A percentile compares a stretch with the other conserved stretches of the same genome.
Conservation (phyloP, 2,113 vertebrate species). For the human (Homo sapiens) region GRCh38 chr6:116380001-116380500, state of each 20-base stretch:
- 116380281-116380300: constrained; percentile 25
- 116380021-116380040: constrained; percentile 46
- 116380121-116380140: constrained; percentile 63
- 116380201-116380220: constrained; percentile 52
- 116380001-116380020: constrained; percentile 40
- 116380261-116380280: background rate
- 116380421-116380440: background rate
- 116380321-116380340: constrained; percentile 31
- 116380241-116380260: constrained; percentile 28
- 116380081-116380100: constrained; percentile 61
- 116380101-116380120: constrained; percentile 60
- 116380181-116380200: background rate
- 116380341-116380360: background rate
- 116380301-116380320: background rate
- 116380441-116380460: background rate
- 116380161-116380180: constrained; percentile 39
- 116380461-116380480: background rate
- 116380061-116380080: constrained; percentile 54
- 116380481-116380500: background rate
- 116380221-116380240: constrained; percentile 45
- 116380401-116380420: background rate
- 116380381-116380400: background rate
- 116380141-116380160: constrained; percentile 48
- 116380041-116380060: constrained; percentile 35
- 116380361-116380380: background rate